Evolutionary conservation across 2,113 vertebrate genomes (phyloP).

Genomic region (Oreochromis aureus): DNA sequence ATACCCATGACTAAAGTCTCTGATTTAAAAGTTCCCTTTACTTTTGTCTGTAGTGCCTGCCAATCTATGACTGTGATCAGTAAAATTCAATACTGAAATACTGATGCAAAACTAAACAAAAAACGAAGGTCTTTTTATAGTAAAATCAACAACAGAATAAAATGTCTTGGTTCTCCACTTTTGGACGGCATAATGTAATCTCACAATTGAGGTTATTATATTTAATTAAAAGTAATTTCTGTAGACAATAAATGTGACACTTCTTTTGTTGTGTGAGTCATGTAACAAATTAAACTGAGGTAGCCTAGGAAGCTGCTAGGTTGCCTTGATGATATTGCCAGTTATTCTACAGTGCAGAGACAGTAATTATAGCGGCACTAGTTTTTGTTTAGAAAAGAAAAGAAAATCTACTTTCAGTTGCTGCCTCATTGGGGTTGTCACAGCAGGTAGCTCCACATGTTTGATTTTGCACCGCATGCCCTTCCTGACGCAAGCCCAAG

Average conservation of each 20-base stretch:
- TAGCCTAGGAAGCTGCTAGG: background rate
- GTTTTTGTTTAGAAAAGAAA: background rate
- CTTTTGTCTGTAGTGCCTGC: background rate
- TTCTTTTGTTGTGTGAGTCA: background rate
- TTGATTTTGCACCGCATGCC: background rate
- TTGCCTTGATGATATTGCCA: background rate
- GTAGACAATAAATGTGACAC: background rate
- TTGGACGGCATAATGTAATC: background rate
- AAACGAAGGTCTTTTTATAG: background rate
- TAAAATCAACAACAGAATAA: background rate
- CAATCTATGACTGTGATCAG: background rate
- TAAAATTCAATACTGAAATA: background rate
- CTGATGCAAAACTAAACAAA: background rate
- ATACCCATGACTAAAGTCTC: background rate
- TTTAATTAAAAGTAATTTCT: background rate
- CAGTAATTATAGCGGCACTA: background rate
- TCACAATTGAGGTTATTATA: background rate
- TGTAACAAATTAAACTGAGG: background rate
- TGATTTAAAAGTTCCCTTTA: background rate
- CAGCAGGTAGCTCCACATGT: background rate
- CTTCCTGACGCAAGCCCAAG: background rate
- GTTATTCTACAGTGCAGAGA: background rate
- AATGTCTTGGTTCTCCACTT: background rate
- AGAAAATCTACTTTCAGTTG: background rate
- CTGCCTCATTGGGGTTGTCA: background rate